Conservation (phyloP, 2,113 vertebrate species). For the Cyanoliseus patagonus region DNA sequence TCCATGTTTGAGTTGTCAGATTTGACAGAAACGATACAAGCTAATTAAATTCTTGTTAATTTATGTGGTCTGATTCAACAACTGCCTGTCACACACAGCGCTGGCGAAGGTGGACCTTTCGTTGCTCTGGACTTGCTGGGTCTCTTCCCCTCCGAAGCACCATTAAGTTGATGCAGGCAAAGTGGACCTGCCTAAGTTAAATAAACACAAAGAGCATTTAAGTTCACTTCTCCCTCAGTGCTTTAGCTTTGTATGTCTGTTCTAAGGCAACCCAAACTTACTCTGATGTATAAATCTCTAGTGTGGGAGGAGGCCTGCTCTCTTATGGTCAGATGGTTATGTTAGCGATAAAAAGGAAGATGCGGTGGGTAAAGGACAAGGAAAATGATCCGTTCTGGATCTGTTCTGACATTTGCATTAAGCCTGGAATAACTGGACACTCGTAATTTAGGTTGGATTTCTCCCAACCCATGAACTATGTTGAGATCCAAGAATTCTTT, state of each 20-base stretch:
- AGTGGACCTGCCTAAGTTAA: constrained; percentile 69
- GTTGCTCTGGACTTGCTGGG: constrained; percentile 50
- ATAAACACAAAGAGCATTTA: constrained; percentile 75
- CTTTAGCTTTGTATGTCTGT: constrained; percentile 41
- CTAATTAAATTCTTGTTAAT: constrained; percentile 82
- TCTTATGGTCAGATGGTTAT: neutral
- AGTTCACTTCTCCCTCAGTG: constrained; percentile 53
- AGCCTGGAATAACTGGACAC: neutral
- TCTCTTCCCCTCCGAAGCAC: constrained; percentile 57
- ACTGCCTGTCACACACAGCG: constrained; percentile 71
- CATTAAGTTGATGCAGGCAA: constrained; percentile 45
- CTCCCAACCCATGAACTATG: neutral
- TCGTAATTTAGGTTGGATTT: neutral
- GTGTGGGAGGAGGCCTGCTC: neutral
- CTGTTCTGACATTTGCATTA: neutral
- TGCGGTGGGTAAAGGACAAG: neutral
- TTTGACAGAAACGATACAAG: constrained; percentile 76
- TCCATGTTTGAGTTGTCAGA: constrained; percentile 72
- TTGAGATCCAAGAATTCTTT: neutral
- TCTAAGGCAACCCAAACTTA: constrained; percentile 4
- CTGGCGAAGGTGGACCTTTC: constrained; percentile 54
- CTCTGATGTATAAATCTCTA: constrained; percentile 15
- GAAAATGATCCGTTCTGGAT: neutral
- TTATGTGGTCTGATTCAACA: constrained; percentile 77
- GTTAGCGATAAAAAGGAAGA: neutral